Evolutionary conservation across 2,797 vertebrate species (phyloP), one percentile per base, ranked within the genome.

Genomic region (Ispidina picta): DNA sequence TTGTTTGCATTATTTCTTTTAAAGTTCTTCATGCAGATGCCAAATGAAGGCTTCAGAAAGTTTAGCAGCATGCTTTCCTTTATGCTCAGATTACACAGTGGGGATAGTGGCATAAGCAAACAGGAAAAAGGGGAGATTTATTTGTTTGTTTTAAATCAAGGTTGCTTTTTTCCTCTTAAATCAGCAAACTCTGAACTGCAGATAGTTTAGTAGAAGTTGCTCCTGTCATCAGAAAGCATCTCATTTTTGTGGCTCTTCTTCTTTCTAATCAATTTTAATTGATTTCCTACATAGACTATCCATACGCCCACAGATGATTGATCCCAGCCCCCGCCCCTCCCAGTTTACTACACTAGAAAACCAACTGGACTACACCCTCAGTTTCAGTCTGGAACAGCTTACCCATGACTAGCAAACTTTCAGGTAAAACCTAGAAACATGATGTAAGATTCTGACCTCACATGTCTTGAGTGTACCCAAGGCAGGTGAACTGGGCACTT

Each of bases 1-100:
- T 96, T 96, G 89, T 95, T 97, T 97, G 93, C 78, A 90, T 75
- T 94, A 86, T 88, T 96, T 93, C 91, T 96, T 95, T 95, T 84
- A 69, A 93, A 86, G 93, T 87, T 91, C 69, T 87, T 95, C 88
- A 80, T 91, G 83, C 83, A 88, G 86, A 95, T 68, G 64, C 81
- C 94, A 87, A 82, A 89, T 92, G 62, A 95, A 95, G 60, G 94
- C 93, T 87, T 94, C 90, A 86, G 52, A 86, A 92, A 90, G 51
- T 92, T 95, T 81, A 94, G 71, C 63, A 86, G 88, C 1, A 0
- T 65, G 51, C 83, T 96, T 96, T 92, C 68, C 87, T 94, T 85
- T 85, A 33, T 86, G 65, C 77, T 95, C 83, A 80, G 87, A 60
- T 96, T 95, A 97, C 88, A 93, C 31, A 58, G 59, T 86, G 79